Evolutionary conservation across 2,113 vertebrate genomes (phyloP).

Genomic region (Trinectes maculatus): DNA sequence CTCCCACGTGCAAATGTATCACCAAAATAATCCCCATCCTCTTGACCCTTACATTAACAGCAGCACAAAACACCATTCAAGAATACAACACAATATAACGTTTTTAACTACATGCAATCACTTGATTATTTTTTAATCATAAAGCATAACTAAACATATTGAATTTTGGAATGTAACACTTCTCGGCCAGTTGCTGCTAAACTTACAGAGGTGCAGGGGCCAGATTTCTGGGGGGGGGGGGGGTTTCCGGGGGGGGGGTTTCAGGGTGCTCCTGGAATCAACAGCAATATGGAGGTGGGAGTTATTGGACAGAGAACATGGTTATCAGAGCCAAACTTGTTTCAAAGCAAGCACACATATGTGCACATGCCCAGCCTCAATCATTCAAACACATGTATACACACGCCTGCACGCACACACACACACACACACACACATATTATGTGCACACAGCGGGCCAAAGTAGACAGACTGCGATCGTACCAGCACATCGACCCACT

Average conservation of each 20-base stretch:
- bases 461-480: constrained; percentile 59
- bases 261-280: constrained; percentile 58
- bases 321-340: constrained; percentile 56
- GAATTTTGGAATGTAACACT: constrained; percentile 16
- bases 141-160: constrained; percentile 10
- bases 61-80: background rate
- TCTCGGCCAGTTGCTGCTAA: constrained; percentile 33
- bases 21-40: background rate
- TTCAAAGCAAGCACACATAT: constrained; percentile 32
- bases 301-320: constrained; percentile 60
- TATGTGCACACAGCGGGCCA: constrained; percentile 52
- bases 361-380: constrained; percentile 12
- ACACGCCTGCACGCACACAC: background rate
- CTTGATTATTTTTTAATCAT: no score
- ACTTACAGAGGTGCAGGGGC: constrained; percentile 41
- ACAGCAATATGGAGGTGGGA: constrained; percentile 65
- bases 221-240: constrained; percentile 40
- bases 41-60: background rate
- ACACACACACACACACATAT: constrained; percentile 9
- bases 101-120: no score
- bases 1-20: background rate
- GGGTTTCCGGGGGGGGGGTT: constrained; percentile 7
- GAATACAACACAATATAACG: no score
- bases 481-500: constrained; percentile 54
- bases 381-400: background rate